These are phyloP conservation scores for Agrochola litura DNA, from an alignment of 2,888 invertebrate genomes.

Conservation along the genomic window DNA sequence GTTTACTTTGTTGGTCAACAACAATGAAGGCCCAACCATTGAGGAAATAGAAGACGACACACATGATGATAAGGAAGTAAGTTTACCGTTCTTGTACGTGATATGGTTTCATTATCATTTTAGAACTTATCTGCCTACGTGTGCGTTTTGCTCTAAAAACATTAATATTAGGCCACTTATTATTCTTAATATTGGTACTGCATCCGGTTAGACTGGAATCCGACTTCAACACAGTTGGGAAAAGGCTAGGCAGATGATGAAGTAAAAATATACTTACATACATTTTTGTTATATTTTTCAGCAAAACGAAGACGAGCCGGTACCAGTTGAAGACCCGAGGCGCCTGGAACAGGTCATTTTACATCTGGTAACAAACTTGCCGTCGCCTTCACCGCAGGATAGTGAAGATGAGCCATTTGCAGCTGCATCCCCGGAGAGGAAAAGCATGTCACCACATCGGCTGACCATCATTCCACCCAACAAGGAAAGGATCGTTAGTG, in stretches of 20 bases:
- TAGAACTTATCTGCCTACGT: no score
- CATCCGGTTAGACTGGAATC: no score
- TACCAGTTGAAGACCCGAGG: conserved; percentile 92
- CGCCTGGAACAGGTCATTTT: conserved; percentile 93
- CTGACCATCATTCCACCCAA: conserved; percentile 80
- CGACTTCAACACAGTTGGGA: no score
- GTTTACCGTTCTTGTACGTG: conserved; percentile 1
- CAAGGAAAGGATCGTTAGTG: conserved; percentile 80
- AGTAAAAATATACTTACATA: background rate
- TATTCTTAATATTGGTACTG: no score
- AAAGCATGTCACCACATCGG: conserved; percentile 51
- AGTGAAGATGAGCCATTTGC: conserved; percentile 2
- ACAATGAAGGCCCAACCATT: conserved; percentile 57
- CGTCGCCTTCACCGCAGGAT: conserved; percentile 69
- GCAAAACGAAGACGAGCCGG: conserved; percentile 65
- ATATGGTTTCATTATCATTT: conserved; percentile 5
- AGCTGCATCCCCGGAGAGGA: conserved; percentile 35
- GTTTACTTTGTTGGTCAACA: conserved; percentile 91
- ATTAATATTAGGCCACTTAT: background rate
- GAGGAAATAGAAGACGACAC: conserved; percentile 67
- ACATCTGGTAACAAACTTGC: conserved; percentile 88
- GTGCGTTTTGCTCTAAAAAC: background rate
- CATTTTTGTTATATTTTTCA: conserved; percentile 59
- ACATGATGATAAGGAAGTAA: conserved; percentile 35
- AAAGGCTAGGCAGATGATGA: no score